Conservation (phyloP, 2,113 vertebrate species). For the Albula goreensis region DNA sequence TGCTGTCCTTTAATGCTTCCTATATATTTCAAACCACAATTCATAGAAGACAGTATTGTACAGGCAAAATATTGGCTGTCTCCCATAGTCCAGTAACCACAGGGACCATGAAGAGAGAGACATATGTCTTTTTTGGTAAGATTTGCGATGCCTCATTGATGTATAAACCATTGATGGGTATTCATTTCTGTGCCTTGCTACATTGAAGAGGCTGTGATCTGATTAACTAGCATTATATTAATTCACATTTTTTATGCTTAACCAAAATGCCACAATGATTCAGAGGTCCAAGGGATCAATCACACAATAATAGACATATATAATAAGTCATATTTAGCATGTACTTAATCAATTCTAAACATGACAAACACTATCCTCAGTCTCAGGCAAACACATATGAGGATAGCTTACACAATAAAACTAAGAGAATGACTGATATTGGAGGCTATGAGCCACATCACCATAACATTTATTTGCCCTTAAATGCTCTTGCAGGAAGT, state of each 20-base stretch:
- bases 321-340: no score
- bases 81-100: not conserved
- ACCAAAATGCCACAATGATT: not conserved
- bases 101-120: not conserved
- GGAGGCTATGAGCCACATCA: not conserved
- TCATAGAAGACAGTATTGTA: not conserved
- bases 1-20: conserved; percentile 1
- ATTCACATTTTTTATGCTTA: not conserved
- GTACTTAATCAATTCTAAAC: no score
- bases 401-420: not conserved
- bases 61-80: not conserved
- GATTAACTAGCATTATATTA: not conserved
- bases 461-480: not conserved
- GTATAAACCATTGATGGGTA: not conserved
- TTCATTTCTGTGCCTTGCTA: no score
- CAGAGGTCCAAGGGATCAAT: not conserved
- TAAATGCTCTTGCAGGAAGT: not conserved
- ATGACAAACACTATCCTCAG: no score
- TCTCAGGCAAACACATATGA: no score
- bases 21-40: not conserved
- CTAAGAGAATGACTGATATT: not conserved
- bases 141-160: not conserved
- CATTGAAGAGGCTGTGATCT: not conserved
- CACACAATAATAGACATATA: not conserved
- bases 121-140: not conserved